Percentiles rank a stretch among this genome's conserved stretches.
These are phyloP conservation scores for Salvelinus namaycush DNA, from an alignment of 2,113 vertebrate species.

Conservation along the genomic window DNA sequence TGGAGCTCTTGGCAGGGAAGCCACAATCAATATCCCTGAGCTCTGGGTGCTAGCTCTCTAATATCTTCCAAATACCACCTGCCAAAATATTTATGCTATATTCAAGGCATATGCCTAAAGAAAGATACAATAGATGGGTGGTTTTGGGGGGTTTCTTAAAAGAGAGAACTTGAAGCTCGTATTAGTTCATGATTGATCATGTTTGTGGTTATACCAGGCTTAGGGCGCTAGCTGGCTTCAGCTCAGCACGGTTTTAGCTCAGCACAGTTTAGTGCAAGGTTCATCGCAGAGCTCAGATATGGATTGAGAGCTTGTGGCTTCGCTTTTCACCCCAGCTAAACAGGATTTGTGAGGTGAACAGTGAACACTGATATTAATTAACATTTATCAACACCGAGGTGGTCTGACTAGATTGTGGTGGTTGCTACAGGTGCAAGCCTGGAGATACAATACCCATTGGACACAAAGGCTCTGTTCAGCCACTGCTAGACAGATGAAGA, in stretches of 20 bases:
- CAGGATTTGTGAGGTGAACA: background rate
- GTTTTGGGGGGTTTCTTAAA: conserved; percentile 14
- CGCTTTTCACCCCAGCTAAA: conserved; percentile 33
- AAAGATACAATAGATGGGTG: conserved; percentile 18
- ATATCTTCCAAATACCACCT: conserved; percentile 63
- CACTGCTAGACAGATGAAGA: conserved; percentile 28
- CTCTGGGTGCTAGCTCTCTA: conserved; percentile 54
- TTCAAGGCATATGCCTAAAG: conserved; percentile 46
- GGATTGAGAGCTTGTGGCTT: conserved; percentile 9
- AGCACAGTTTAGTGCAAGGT: conserved; percentile 7
- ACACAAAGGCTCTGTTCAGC: too few relatives aligned
- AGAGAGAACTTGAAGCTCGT: conserved; percentile 1
- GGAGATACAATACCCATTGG: too few relatives aligned
- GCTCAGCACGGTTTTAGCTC: background rate
- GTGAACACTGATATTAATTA: background rate
- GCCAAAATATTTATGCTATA: conserved; percentile 69
- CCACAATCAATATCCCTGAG: conserved; percentile 64
- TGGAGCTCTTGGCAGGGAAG: conserved; percentile 54
- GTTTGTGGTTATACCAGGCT: conserved; percentile 16
- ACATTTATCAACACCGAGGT: too few relatives aligned
- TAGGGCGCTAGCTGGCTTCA: conserved; percentile 2
- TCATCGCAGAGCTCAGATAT: conserved; percentile 27
- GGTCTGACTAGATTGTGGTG: too few relatives aligned
- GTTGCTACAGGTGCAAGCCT: too few relatives aligned
- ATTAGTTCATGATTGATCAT: conserved; percentile 24